Percentiles rank a stretch among this genome's conserved stretches.
Conservation (phyloP, 2,888 invertebrate species). For the Lithophane socia region DNA sequence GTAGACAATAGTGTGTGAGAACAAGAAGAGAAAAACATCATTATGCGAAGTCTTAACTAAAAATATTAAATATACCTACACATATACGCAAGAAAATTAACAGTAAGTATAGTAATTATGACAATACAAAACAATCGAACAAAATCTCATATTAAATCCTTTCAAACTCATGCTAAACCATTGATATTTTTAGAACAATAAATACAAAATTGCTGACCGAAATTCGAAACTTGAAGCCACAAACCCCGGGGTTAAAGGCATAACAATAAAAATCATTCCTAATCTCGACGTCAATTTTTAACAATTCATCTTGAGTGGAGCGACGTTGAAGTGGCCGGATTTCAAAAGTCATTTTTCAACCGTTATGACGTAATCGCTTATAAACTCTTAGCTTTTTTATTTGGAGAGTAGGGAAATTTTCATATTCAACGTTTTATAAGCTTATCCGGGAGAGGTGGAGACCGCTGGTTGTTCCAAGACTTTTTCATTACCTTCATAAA, state of each 20-base stretch:
- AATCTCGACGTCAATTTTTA: conserved; percentile 81
- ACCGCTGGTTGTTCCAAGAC: conserved; percentile 34
- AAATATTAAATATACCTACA: no score
- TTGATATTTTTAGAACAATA: conserved; percentile 31
- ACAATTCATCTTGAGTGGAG: conserved; percentile 83
- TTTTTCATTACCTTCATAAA: conserved; percentile 25
- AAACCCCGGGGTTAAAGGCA: conserved; percentile 41
- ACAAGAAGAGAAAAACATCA: no score
- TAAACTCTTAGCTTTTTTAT: conserved; percentile 85
- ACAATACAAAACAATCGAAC: neutral
- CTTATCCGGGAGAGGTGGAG: conserved; percentile 67
- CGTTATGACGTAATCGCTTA: conserved; percentile 87
- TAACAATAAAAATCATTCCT: conserved; percentile 69
- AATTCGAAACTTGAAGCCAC: conserved; percentile 36
- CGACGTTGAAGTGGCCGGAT: conserved; percentile 77
- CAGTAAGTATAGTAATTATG: neutral
- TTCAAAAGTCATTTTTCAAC: conserved; percentile 87
- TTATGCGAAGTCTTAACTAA: no score
- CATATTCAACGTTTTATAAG: conserved; percentile 83
- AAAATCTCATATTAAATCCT: neutral
- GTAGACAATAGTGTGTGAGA: no score
- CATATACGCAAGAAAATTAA: no score
- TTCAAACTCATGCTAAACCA: neutral
- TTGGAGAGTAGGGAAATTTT: conserved; percentile 83
- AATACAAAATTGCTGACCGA: conserved; percentile 34